Conservation (phyloP, 2,797 vertebrate genomes). For the Gymnocypris eckloni region DNA sequence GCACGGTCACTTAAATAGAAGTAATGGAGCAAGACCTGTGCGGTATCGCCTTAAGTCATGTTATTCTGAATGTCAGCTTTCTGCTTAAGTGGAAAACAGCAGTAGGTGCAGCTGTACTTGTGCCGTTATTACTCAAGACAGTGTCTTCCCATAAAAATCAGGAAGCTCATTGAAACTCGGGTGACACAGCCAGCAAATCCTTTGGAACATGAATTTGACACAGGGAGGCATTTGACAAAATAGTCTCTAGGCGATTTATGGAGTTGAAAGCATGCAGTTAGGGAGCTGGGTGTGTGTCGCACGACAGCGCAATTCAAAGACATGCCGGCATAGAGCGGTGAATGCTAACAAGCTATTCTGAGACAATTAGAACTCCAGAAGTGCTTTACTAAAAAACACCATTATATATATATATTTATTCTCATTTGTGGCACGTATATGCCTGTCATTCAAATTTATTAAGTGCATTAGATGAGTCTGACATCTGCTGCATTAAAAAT, state of each 20-base stretch:
- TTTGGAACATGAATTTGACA: conserved; percentile 41
- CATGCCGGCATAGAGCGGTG: conserved; percentile 1
- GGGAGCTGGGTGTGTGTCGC: conserved; percentile 15
- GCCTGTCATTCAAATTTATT: conserved; percentile 79
- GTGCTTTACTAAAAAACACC: not conserved
- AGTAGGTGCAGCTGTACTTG: conserved; percentile 27
- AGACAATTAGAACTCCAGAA: conserved; percentile 45
- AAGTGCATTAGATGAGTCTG: conserved; percentile 74
- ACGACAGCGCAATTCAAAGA: conserved; percentile 26
- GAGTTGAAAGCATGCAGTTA: conserved; percentile 36
- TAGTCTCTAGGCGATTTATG: conserved; percentile 34
- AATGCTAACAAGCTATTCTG: conserved; percentile 41
- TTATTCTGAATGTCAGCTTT: conserved; percentile 49
- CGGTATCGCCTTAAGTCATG: conserved; percentile 46
- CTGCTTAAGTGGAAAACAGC: conserved; percentile 46
- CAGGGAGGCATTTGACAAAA: conserved; percentile 42
- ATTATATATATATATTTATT: conserved; percentile 10
- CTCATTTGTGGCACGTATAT: conserved; percentile 28
- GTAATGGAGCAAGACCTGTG: conserved; percentile 45
- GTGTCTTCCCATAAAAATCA: conserved; percentile 22
- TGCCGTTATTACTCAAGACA: conserved; percentile 15
- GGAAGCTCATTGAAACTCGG: conserved; percentile 34
- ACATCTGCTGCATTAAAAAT: conserved; percentile 82
- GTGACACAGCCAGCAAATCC: conserved; percentile 23
- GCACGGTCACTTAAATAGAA: conserved; percentile 48